Conservation (phyloP, 2,888 invertebrate species). For the Muscina levida region DNA sequence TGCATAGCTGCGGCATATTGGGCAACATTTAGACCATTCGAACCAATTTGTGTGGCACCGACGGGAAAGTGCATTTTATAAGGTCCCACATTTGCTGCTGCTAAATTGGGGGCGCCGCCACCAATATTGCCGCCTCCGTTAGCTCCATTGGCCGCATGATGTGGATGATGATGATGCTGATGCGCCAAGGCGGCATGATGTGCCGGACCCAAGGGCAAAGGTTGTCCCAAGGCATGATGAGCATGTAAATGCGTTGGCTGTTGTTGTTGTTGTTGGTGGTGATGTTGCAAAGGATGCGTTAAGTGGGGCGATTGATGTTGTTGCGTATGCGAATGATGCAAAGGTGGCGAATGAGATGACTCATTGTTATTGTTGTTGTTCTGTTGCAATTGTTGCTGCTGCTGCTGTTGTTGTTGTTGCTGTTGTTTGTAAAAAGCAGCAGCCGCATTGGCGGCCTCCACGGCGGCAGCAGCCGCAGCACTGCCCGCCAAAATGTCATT, state of each 20-base stretch:
- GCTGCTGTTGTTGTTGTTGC: constrained; percentile 69
- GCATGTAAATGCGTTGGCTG: constrained; percentile 59
- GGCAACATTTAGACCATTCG: constrained; percentile 75
- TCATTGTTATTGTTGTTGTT: constrained; percentile 67
- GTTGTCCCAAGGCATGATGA: constrained; percentile 47
- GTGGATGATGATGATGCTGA: constrained; percentile 62
- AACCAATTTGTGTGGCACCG: constrained; percentile 72
- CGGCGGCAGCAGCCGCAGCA: constrained; percentile 73
- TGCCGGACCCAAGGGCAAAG: constrained; percentile 49
- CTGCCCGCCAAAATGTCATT: constrained; percentile 77
- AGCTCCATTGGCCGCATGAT: constrained; percentile 1
- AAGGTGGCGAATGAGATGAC: constrained; percentile 48
- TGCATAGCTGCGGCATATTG: constrained; percentile 77
- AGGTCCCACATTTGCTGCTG: constrained; percentile 60
- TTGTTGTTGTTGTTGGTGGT: constrained; percentile 56
- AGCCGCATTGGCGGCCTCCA: constrained; percentile 71
- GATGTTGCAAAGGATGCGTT: constrained; percentile 50
- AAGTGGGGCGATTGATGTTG: constrained; percentile 49
- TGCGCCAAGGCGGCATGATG: constrained; percentile 45
- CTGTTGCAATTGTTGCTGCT: no score
- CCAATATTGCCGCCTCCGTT: constrained; percentile 2
- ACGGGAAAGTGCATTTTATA: constrained; percentile 75
- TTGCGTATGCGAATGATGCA: constrained; percentile 66
- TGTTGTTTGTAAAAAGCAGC: constrained; percentile 76
- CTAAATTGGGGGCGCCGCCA: constrained; percentile 37